These are phyloP conservation scores for Sinonovacula constricta DNA, from an alignment of 1,140 invertebrate genomes.

Conservation along the genomic window DNA sequence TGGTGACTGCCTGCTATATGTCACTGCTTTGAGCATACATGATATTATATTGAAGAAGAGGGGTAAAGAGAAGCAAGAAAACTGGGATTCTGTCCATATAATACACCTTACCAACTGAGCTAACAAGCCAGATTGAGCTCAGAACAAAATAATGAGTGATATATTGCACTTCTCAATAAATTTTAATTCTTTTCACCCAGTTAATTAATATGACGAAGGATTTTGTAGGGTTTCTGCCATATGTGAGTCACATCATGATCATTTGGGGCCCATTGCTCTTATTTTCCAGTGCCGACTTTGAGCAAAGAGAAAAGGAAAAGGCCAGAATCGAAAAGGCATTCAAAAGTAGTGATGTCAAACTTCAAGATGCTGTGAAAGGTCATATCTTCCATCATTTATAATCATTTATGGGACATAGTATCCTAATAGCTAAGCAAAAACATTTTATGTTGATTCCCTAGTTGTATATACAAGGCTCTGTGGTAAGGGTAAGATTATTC, in stretches of 20 bases:
- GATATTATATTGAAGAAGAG: too few species aligned
- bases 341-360: constrained; percentile 90
- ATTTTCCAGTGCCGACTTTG: constrained; percentile 90
- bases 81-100: too few species aligned
- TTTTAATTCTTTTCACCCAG: not conserved
- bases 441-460: too few species aligned
- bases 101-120: too few species aligned
- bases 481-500: too few species aligned
- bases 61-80: too few species aligned
- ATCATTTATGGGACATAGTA: too few species aligned
- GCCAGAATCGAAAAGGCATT: constrained; percentile 95
- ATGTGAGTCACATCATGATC: not conserved
- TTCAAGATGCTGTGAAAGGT: constrained; percentile 92
- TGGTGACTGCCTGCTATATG: too few species aligned
- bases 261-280: constrained; percentile 1
- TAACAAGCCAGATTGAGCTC: too few species aligned
- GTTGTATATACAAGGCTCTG: too few species aligned
- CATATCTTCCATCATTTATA: constrained; percentile 22
- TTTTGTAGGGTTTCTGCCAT: not conserved
- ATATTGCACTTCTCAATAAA: not conserved
- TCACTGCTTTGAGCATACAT: too few species aligned
- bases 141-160: constrained; percentile 15
- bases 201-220: not conserved
- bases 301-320: constrained; percentile 96
- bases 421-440: too few species aligned